Evolutionary conservation across 92 coral and sea anemone species (phyloP).

Genomic region (Montipora capitata): DNA sequence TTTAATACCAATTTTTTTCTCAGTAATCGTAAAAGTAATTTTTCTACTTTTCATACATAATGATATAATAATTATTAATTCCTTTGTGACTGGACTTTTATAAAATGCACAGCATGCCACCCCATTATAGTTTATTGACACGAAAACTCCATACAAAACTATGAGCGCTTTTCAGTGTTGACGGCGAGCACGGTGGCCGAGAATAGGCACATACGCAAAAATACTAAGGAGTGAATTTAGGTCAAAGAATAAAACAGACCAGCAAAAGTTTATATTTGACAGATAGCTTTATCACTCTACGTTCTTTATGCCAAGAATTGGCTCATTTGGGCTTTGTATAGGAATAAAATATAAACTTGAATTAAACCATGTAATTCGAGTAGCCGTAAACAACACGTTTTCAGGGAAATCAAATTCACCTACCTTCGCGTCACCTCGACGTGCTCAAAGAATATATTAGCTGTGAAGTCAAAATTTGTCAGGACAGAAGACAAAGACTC

Average conservation of each 20-base stretch:
- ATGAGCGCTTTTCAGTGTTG: slow-evolving; percentile 3
- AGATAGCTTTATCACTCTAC: slow-evolving; percentile 19
- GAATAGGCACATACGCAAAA: slow-evolving; percentile 3
- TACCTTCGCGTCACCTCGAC: slow-evolving; percentile 14
- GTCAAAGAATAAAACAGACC: slow-evolving; percentile 12
- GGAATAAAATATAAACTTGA: slow-evolving; percentile 2
- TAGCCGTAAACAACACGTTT: slow-evolving; percentile 5
- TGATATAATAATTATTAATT: neutral
- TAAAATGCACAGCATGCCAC: neutral
- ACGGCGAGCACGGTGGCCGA: slow-evolving; percentile 5
- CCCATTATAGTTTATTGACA: slow-evolving; percentile 3
- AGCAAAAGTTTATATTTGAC: slow-evolving; percentile 8
- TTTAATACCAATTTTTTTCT: neutral
- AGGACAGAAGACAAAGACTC: neutral
- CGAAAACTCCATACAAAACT: slow-evolving; percentile 1
- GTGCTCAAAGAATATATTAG: neutral
- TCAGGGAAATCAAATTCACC: slow-evolving; percentile 3
- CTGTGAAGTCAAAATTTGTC: neutral
- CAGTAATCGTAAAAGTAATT: neutral
- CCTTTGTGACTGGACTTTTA: neutral
- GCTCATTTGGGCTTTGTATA: slow-evolving; percentile 8
- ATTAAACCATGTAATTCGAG: neutral
- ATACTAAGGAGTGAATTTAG: neutral
- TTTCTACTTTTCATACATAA: neutral
- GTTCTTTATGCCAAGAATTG: slow-evolving; percentile 12